A percentile compares a stretch with the other conserved stretches of the same genome.
phyloP scores from a whole-genome alignment of 2,797 vertebrate genomes.

The Poeciliopsis turneri region DNA sequence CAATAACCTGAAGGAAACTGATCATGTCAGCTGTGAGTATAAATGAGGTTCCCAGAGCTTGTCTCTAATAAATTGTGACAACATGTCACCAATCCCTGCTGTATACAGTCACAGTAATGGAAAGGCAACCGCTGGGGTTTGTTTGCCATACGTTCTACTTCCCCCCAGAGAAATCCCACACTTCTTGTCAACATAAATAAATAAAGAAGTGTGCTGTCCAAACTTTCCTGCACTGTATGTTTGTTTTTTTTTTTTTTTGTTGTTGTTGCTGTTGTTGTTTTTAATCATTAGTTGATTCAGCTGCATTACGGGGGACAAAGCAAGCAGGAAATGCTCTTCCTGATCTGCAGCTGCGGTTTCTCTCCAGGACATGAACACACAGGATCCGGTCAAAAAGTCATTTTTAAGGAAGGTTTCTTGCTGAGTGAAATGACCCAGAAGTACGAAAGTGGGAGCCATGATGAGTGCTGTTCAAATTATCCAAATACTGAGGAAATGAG shows the following conservation, averaged over 20 bases:
- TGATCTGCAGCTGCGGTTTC: neutral
- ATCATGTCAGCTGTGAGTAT: neutral
- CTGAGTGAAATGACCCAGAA: conserved; percentile 8
- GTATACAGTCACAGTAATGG: conserved; percentile 1
- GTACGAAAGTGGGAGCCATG: neutral
- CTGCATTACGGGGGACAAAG: neutral
- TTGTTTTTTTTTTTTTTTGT: neutral
- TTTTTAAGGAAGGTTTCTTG: neutral
- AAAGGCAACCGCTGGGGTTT: neutral
- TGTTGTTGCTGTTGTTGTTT: neutral
- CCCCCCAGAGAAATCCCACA: neutral
- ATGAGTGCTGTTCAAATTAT: neutral
- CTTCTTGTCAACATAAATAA: conserved; percentile 6
- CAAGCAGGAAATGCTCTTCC: neutral
- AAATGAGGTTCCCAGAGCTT: neutral
- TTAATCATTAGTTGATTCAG: neutral
- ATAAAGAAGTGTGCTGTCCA: conserved; percentile 1
- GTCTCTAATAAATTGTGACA: conserved; percentile 4
- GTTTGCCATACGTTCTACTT: neutral
- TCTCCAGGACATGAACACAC: neutral
- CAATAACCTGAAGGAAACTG: neutral
- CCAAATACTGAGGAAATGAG: conserved; percentile 3
- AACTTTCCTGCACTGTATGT: neutral
- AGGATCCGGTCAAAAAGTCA: neutral
- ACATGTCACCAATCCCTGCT: conserved; percentile 1